phyloP scores from a whole-genome alignment of 2,888 invertebrate genomes.

The Linnaemya tessellans region DNA sequence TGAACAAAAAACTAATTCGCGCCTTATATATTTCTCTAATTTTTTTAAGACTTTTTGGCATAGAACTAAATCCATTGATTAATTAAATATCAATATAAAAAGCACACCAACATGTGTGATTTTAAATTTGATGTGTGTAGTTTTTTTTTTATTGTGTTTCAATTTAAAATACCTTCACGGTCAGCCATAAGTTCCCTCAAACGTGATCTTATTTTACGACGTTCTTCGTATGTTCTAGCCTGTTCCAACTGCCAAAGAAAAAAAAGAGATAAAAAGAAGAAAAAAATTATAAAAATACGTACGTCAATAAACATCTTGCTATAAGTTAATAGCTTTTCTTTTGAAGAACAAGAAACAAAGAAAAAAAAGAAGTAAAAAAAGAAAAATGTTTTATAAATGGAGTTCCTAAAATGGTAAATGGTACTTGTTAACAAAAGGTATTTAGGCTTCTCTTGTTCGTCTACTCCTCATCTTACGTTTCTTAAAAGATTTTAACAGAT shows the following conservation, averaged over 20 bases:
- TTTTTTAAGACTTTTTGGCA: background rate
- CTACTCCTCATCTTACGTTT: too few relatives aligned
- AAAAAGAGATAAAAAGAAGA: slow-evolving; percentile 41
- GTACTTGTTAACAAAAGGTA: too few relatives aligned
- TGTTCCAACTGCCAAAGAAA: slow-evolving; percentile 88
- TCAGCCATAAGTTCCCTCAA: slow-evolving; percentile 93
- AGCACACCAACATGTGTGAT: slow-evolving; percentile 39
- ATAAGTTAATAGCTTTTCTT: background rate
- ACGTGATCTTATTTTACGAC: slow-evolving; percentile 91
- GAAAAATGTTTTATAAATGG: background rate
- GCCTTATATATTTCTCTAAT: background rate
- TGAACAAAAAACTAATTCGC: background rate
- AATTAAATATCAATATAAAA: slow-evolving; percentile 33
- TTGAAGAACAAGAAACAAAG: background rate
- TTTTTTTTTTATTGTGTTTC: slow-evolving; percentile 25
- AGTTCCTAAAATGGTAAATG: background rate
- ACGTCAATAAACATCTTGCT: background rate
- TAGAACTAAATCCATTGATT: slow-evolving; percentile 26
- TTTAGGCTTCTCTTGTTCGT: too few relatives aligned
- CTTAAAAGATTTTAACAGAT: too few relatives aligned
- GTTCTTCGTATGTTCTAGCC: slow-evolving; percentile 93
- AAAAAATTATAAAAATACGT: background rate
- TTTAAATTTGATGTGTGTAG: background rate
- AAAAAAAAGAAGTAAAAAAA: background rate
- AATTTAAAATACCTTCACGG: slow-evolving; percentile 88